phyloP scores from a whole-genome alignment of 2,113 vertebrate species.

The Hippocampus barbouri region DNA sequence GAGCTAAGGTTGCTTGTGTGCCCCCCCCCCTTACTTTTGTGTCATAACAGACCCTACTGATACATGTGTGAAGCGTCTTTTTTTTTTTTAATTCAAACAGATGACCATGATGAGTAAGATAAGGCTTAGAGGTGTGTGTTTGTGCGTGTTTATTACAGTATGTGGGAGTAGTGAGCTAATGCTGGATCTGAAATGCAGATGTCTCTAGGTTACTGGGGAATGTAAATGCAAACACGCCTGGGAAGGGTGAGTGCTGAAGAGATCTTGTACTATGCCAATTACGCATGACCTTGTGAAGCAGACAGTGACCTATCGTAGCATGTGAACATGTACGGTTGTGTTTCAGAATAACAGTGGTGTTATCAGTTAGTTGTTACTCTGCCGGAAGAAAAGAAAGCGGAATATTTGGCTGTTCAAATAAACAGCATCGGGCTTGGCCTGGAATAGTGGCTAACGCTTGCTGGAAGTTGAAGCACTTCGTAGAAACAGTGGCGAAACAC shows the following conservation, averaged over 20 bases:
- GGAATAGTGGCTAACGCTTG: too few relatives aligned
- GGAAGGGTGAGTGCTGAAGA: conserved; percentile 38
- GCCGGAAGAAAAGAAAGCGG: too few relatives aligned
- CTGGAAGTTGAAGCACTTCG: not conserved
- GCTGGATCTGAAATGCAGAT: conserved; percentile 41
- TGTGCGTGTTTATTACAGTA: conserved; percentile 15
- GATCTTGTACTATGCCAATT: conserved; percentile 30
- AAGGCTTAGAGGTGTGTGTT: not conserved
- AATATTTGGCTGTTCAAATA: too few relatives aligned
- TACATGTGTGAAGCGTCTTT: conserved; percentile 33
- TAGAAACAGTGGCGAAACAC: not conserved
- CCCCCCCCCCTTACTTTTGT: conserved; percentile 43
- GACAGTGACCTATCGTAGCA: not conserved
- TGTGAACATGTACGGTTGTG: not conserved
- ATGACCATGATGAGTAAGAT: conserved; percentile 13
- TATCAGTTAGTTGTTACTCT: not conserved
- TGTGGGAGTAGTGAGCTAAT: conserved; percentile 31
- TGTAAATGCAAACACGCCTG: conserved; percentile 52
- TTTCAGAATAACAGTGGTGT: not conserved
- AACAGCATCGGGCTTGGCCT: too few relatives aligned
- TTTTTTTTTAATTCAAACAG: not conserved
- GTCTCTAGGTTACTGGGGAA: conserved; percentile 69
- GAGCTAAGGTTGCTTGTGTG: conserved; percentile 42
- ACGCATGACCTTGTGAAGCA: conserved; percentile 15
- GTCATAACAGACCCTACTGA: conserved; percentile 42